Conservation (phyloP, 1,140 invertebrate genomes). For the Hyles vespertilio region DNA sequence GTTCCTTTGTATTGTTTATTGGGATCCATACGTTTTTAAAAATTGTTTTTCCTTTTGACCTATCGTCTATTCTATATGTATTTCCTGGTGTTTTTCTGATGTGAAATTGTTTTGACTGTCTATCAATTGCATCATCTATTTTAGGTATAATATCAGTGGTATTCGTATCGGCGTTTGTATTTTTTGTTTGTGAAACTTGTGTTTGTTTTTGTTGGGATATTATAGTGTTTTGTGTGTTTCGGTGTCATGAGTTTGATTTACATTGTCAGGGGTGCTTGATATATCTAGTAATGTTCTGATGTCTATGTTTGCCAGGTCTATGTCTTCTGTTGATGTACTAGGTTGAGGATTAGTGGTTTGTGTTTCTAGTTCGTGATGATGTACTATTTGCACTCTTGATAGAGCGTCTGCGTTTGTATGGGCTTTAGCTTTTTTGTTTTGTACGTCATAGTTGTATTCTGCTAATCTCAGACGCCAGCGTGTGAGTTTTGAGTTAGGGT, state of each 20-base stretch:
- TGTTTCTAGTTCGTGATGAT: conserved; percentile 3
- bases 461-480: conserved; percentile 19
- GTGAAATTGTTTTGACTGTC: conserved; percentile 28
- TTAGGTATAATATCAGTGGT: conserved; percentile 15
- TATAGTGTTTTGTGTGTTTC: background rate
- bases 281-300: conserved; percentile 10
- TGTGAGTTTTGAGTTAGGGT: conserved; percentile 15
- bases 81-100: conserved; percentile 26
- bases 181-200: background rate
- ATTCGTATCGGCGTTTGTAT: background rate
- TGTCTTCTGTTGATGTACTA: conserved; percentile 10
- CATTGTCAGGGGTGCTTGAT: conserved; percentile 11
- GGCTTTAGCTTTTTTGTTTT: conserved; percentile 21
- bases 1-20: conserved; percentile 25
- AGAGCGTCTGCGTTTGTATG: conserved; percentile 17
- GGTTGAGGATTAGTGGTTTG: conserved; percentile 11
- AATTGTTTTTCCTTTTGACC: conserved; percentile 27
- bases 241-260: background rate
- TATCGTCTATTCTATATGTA: conserved; percentile 23
- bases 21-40: conserved; percentile 34
- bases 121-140: conserved; percentile 29
- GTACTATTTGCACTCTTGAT: conserved; percentile 6
- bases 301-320: conserved; percentile 5
- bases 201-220: background rate
- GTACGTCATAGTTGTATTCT: conserved; percentile 19